Evolutionary conservation across 2,888 invertebrate species (phyloP), one percentile per base, ranked within the genome.

Genomic region (Camponotus fellah): DNA sequence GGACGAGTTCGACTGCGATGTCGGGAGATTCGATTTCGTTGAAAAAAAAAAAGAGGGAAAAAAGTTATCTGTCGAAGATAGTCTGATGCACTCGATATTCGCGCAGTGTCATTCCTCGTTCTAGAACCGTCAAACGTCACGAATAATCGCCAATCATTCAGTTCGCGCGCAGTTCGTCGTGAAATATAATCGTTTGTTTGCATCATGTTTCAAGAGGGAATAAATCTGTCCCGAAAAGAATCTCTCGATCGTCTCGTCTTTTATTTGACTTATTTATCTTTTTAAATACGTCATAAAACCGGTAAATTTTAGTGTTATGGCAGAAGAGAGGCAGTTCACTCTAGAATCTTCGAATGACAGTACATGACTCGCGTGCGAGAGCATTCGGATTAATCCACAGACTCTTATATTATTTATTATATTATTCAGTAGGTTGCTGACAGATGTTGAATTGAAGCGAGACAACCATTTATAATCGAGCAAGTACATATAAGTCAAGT

Each of bases 21-120:
- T 17, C 5, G 17, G 17, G 17, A 49, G 6, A 49, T 17, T 49
- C 49, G 17, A 17, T 53, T n/a, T 21, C 4, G 58, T 5, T 10
- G 32, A 40, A 60, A 43, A 43, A n/a, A 37, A 62, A 14, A 21
- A 64, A 32, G 34, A 17, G 3, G 58, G 21, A 26, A 14, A 4
- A 26, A 12, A 21, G 3, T 53, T 8, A 53, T 53, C 8, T 53
- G 8, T 53, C 17, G 9, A 71, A 0, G 32, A 43, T 8, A 14
- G 2, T 26, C 26, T 26, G 26, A 26, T 26, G 2, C 26, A 26
- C 40, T n/a, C 40, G 49, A 66, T 46, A 75, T 90, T 85, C 83
- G 9, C 75, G 87, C 75, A 53, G 32, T 72, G 89, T 90, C 88
- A 89, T 87, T n/a, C 14, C 80, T 26, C 14, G 34, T 53, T 49